Base-by-base conservation (phyloP, 92 coral and sea anemone genomes). In the Montipora capitata region DNA sequence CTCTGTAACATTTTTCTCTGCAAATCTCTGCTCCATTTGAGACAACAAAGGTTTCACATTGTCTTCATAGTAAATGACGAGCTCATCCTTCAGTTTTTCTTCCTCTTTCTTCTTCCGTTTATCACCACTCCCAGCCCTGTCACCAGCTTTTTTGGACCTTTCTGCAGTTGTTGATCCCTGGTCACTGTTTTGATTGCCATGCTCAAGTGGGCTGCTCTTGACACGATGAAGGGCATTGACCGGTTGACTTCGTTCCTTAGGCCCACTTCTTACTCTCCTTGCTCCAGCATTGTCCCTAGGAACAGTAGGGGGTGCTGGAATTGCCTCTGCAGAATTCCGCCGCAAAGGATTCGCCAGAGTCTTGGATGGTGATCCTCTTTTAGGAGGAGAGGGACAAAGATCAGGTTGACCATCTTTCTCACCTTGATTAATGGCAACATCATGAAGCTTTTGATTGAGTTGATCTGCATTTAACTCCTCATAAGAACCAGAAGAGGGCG, bases 251-350 rank as follows among this genome's bases (percentile, higher is more conserved):
- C 98, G 91, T 61, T 95, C 98, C 85, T 95, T 95, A 1, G 98
- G 98, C 13, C 98, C 98, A 86, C 98, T 95, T 78, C 98, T 93
- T 10, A 95, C 96, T 45, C 98, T 93, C n/a, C 96, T 90, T 71
- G 95, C 45, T 0, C 80, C 73, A 48, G 82, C 10, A 2, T 72
- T 41, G 15, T 95, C 98, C 59, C 74, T 66, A 71, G 88, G 83
- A 2, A 91, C 58, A 1, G 90, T 51, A 8, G 98, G 98, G 9
- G 98, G 98, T 5, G 90, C 63, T 9, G 96, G 98, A 20, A 87
- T 41, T 9, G 93, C 83, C 3, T 91, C 98, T 44, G 95, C 74
- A n/a, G 98, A 93, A 73, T 83, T 91, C 64, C 95, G 93, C 68
- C 84, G 72, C 6, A 76, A 40, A n/a, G 81, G 27, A 6, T 91